Conservation (phyloP, 2,888 invertebrate genomes). For the Protula sp. region DNA sequence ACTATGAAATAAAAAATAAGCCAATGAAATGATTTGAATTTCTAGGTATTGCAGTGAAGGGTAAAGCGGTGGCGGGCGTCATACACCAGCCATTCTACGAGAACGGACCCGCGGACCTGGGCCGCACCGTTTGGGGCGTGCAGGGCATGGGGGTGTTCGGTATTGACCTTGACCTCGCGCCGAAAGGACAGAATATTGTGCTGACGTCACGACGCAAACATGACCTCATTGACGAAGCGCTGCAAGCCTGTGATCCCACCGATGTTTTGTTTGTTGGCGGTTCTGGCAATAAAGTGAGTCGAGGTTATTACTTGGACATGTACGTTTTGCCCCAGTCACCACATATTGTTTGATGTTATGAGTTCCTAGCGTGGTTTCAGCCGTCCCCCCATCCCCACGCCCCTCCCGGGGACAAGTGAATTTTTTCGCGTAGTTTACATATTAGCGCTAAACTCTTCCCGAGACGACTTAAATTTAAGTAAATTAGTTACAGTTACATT, state of each 20-base stretch:
- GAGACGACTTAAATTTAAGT: too few species aligned
- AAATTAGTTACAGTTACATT: too few species aligned
- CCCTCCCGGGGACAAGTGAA: too few species aligned
- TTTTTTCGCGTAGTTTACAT: too few species aligned
- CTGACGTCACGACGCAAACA: slow-evolving; percentile 93
- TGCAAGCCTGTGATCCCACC: slow-evolving; percentile 77
- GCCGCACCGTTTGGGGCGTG: slow-evolving; percentile 94
- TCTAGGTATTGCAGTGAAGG: slow-evolving; percentile 78
- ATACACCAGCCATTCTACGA: slow-evolving; percentile 95
- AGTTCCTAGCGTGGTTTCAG: too few species aligned
- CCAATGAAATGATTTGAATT: too few species aligned
- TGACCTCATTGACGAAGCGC: slow-evolving; percentile 71
- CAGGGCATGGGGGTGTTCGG: slow-evolving; percentile 62
- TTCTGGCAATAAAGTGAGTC: slow-evolving; percentile 96
- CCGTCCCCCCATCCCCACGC: too few species aligned
- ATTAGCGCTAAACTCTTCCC: too few species aligned
- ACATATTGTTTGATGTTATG: too few species aligned
- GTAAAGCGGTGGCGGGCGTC: slow-evolving; percentile 86
- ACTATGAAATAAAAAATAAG: too few species aligned
- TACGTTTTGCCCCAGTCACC: too few species aligned
- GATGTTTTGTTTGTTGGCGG: slow-evolving; percentile 82
- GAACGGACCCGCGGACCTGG: slow-evolving; percentile 58
- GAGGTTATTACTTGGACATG: too few species aligned
- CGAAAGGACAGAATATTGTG: slow-evolving; percentile 65
- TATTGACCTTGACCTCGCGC: slow-evolving; percentile 48